Evolutionary conservation across 2,113 vertebrate genomes (phyloP), one percentile per base, ranked within the genome.

Genomic region (Pontoporia blainvillei): DNA sequence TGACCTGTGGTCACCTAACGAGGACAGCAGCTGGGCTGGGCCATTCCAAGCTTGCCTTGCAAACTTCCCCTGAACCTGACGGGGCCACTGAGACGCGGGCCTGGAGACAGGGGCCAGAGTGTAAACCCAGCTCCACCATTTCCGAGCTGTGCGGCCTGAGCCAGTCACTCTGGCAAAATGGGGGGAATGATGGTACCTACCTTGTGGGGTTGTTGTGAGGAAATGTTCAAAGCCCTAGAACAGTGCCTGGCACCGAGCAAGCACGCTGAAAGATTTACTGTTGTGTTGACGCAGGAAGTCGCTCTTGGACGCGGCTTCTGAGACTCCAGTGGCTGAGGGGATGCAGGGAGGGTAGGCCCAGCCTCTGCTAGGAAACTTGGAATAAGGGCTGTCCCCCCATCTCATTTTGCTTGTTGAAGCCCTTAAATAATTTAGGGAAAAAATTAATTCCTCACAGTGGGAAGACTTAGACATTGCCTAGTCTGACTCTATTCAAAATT

Each of bases 11-110:
- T 49, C 64, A 75, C 86, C 41, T 75, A 90, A 86, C 72, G 76
- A 90, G 36, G 71, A 67, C 49, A 20, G 71, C 92, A 92, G 97
- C 92, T 75, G 90, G 34, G 34, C 71, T 27, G 39, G 73, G 73
- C 69, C 29, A 6, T 86, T 95, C 95, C 96, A 72, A 95, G 87
- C 93, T 75, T 2, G 8, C 54, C 14, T 17, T 2, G 9, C 49
- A 34, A 36, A 21, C 29, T 44, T 36, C 34, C 54, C 27, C 46
- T 4, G 54, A 27, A 7, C 66, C 72, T 15, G 13, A 59, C 2
- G 0, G 71, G 62, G 36, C 21, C 46, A 9, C 62, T 6, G 31
- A 13, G 34, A 14, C 4, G 44, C 6, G 0, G 14, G 46, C 49
- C 90, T 52, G 54, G 20, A 61, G 87, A n/a, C 46, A 3, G 15